A percentile compares a stretch with the other conserved stretches of the same genome.
Evolutionary conservation across 2,113 vertebrate genomes (phyloP).

Genomic region (Leuciscus idus): DNA sequence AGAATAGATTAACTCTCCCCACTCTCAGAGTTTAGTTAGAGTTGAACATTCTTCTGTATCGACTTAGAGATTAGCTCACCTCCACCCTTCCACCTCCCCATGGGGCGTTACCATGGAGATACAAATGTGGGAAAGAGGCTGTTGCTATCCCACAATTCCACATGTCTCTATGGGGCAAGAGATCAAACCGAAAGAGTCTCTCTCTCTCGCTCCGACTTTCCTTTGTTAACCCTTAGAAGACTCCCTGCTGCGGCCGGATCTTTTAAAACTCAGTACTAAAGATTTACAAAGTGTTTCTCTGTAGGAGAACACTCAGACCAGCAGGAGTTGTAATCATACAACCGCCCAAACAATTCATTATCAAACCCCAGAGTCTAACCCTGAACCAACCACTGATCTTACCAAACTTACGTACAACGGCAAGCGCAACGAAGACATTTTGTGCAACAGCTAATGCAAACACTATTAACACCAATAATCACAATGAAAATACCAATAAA

Average conservation of each 20-base stretch:
- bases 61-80: constrained; percentile 51
- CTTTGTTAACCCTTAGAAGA: constrained; percentile 33
- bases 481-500: background rate
- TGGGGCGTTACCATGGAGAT: constrained; percentile 47
- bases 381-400: constrained; percentile 15
- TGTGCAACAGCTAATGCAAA: background rate
- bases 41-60: constrained; percentile 40
- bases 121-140: constrained; percentile 48
- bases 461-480: no score
- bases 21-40: constrained; percentile 36
- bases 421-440: background rate
- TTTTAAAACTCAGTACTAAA: constrained; percentile 46
- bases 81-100: constrained; percentile 39
- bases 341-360: constrained; percentile 44
- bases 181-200: constrained; percentile 34
- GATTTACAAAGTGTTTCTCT: constrained; percentile 45
- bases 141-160: constrained; percentile 33
- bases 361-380: constrained; percentile 40
- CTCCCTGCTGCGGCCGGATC: constrained; percentile 37
- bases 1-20: constrained; percentile 31
- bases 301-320: constrained; percentile 35
- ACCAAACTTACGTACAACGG: background rate
- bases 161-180: constrained; percentile 21
- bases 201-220: constrained; percentile 2
- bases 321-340: constrained; percentile 47